Base-by-base conservation (phyloP, 1,140 invertebrate genomes). In the Idris sp. region DNA sequence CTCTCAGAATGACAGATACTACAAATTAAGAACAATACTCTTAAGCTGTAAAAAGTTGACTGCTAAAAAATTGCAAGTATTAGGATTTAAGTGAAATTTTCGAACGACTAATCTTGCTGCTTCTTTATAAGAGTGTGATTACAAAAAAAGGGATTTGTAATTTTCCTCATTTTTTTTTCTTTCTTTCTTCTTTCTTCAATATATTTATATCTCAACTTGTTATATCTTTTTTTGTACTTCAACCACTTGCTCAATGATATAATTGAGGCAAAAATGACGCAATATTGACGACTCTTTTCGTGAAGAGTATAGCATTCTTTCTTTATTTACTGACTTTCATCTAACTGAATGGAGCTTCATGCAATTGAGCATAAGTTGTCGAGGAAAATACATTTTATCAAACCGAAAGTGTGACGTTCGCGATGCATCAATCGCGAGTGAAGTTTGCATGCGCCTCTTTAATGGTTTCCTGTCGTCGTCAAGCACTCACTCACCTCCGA, bases 401-500 rank as follows among this genome's bases (percentile, higher is more conserved):
- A 61, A 18, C 38, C 33, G 25, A 46, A 71, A 44, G 65, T 54
- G 35, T 53, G 48, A 56, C 31, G 62, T 67, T 54, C 40, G 48
- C 54, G 48, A 54, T 43, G 67, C 58, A 36, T 61, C 56, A 53
- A 71, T 61, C 56, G 54, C 65, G 22, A 40, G 31, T 22, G 22
- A 11, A 46, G 51, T 61, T 71, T 54, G 44, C 59, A 58, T 49
- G 35, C 43, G 35, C 43, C 58, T 43, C 22, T 49, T 72, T 72
- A 72, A 72, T 61, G 58, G 56, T 68, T 71, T 62, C 58, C 33
- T 43, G 58, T 62, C 58, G 41, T 48, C 49, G 33, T 51, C 67
- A 36, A 72, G 41, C 67, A 80, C 73, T 80, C 74, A 76, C 74
- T 78, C 80, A 71, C 68, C 71, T 56, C 51, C 68, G 68, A 78